A percentile compares a stretch with the other conserved stretches of the same genome.
phyloP scores from a whole-genome alignment of 1,140 invertebrate species.

The Caenorhabditis briggsae region DNA sequence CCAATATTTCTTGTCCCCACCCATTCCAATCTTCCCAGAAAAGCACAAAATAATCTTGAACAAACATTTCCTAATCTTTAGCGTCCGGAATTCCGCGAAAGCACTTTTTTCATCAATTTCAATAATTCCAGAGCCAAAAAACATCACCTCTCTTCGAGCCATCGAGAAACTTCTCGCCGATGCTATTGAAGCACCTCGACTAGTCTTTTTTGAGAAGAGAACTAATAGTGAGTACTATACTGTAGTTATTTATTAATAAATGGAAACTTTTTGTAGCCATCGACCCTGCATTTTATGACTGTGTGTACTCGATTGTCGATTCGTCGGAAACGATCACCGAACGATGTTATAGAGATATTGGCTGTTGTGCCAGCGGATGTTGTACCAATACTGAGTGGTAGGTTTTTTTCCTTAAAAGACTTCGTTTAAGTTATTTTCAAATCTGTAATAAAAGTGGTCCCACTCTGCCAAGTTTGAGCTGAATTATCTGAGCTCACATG shows the following conservation, averaged over 20 bases:
- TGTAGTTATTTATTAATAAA: too few species aligned
- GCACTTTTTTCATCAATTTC: too few species aligned
- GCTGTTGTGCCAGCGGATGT: slow-evolving; percentile 66
- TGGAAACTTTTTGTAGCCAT: slow-evolving; percentile 56
- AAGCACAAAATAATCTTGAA: slow-evolving; percentile 11
- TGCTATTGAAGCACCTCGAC: slow-evolving; percentile 47
- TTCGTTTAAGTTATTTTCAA: too few species aligned
- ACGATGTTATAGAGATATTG: slow-evolving; percentile 65
- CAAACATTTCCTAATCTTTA: background rate
- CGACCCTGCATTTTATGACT: slow-evolving; percentile 65
- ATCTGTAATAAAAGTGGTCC: too few species aligned
- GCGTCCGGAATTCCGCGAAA: background rate
- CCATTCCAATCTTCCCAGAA: background rate
- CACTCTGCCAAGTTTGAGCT: too few species aligned
- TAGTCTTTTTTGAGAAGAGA: slow-evolving; percentile 53
- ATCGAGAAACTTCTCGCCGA: slow-evolving; percentile 47
- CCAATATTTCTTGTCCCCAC: background rate
- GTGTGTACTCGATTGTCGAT: slow-evolving; percentile 62
- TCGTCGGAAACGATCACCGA: slow-evolving; percentile 54
- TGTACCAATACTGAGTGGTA: slow-evolving; percentile 64
- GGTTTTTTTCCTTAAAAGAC: background rate
- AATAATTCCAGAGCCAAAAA: slow-evolving; percentile 28
- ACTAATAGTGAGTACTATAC: slow-evolving; percentile 33
- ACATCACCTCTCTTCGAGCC: slow-evolving; percentile 51
- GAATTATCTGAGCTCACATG: too few species aligned